Conservation (phyloP, 35 echinoderm and acorn worm genomes). For the Heliocidaris erythrogramma region DNA sequence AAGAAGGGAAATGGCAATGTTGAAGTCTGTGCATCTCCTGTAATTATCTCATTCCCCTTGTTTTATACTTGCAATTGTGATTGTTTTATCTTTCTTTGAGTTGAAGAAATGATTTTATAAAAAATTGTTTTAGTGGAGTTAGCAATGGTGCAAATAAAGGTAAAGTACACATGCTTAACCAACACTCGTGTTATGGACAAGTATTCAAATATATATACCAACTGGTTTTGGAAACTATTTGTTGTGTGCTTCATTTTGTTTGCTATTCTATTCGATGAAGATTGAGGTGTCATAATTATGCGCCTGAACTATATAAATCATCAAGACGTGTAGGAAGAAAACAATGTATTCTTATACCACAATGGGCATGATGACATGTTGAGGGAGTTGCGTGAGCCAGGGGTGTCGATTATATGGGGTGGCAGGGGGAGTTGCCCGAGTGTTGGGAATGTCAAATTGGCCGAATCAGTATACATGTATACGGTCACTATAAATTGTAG, state of each 20-base stretch:
- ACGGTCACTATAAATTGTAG: no score
- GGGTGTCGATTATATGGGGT: no score
- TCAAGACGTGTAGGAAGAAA: no score
- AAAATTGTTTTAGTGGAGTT: conserved; percentile 2
- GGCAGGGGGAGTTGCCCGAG: no score
- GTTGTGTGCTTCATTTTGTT: background rate
- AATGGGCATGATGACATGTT: no score
- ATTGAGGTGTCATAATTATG: no score
- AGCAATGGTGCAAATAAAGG: conserved; percentile 29
- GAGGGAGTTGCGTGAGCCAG: no score
- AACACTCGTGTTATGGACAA: conserved; percentile 19
- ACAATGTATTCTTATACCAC: no score
- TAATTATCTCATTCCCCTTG: background rate
- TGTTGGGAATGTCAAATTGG: no score
- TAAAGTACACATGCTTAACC: conserved; percentile 37
- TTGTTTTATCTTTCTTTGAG: background rate
- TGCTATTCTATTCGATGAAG: background rate
- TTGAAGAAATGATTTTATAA: conserved; percentile 28
- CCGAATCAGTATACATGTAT: no score
- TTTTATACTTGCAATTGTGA: background rate
- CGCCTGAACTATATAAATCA: no score
- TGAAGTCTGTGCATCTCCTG: background rate
- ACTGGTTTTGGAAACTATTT: conserved; percentile 21
- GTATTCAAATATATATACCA: conserved; percentile 39
- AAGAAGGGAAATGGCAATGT: background rate